Conservation (phyloP, 2,113 vertebrate genomes). For the Oreochromis tanganicae region DNA sequence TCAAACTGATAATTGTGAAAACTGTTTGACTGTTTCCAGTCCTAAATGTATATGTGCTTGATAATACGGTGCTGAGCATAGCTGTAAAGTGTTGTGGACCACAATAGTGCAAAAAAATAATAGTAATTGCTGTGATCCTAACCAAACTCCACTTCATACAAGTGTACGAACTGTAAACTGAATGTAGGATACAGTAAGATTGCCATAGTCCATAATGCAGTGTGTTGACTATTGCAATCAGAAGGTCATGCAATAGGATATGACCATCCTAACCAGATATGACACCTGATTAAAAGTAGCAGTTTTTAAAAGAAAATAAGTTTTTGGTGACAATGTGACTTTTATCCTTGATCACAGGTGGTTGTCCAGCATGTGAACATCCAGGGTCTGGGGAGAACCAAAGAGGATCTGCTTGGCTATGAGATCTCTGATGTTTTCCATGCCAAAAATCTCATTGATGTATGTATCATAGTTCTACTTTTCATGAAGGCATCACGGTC, state of each 20-base stretch:
- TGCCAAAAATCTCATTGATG: constrained; percentile 92
- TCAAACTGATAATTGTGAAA: too few relatives aligned
- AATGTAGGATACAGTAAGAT: not conserved
- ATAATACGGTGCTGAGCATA: not conserved
- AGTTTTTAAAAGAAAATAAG: not conserved
- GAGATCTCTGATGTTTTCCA: constrained; percentile 91
- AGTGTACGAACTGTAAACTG: not conserved
- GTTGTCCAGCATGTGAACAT: constrained; percentile 93
- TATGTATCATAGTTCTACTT: constrained; percentile 53
- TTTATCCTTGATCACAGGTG: constrained; percentile 69
- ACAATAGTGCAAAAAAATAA: not conserved
- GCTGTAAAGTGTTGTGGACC: not conserved
- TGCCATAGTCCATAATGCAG: not conserved
- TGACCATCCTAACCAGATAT: not conserved
- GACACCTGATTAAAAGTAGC: not conserved
- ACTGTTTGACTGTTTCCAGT: not conserved
- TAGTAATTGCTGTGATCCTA: not conserved
- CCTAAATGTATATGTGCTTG: not conserved
- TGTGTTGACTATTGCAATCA: not conserved
- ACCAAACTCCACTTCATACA: not conserved
- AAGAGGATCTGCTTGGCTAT: constrained; percentile 89
- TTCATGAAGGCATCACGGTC: too few relatives aligned
- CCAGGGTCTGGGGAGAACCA: constrained; percentile 89
- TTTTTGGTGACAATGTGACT: not conserved
- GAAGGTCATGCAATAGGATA: not conserved